Percentiles rank a stretch among this genome's conserved stretches.
Evolutionary conservation across 2,888 invertebrate species (phyloP).

Genomic region (Cantharis rustica): DNA sequence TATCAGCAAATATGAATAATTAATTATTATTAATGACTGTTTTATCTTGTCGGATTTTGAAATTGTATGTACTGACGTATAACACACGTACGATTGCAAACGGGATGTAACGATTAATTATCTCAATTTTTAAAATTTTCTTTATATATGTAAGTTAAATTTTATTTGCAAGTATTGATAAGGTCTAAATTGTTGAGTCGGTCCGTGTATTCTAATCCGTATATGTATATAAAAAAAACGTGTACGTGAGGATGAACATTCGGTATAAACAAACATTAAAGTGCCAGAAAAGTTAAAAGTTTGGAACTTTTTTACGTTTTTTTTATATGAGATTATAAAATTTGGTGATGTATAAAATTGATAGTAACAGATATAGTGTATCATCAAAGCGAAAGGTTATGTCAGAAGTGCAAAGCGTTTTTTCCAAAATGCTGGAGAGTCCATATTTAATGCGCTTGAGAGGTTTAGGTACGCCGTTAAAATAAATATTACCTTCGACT

Average conservation of each 20-base stretch:
- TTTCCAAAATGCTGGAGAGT: constrained; percentile 1
- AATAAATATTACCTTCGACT: neutral
- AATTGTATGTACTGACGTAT: neutral
- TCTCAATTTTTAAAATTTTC: neutral
- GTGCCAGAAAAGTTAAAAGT: neutral
- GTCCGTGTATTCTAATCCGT: neutral
- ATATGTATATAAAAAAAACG: neutral
- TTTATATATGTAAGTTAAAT: neutral
- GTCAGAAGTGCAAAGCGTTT: neutral
- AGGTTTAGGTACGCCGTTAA: neutral
- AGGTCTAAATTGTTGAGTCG: neutral
- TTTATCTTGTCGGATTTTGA: neutral
- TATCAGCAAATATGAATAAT: neutral
- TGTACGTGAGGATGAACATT: neutral
- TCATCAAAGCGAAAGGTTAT: neutral
- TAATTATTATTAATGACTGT: neutral
- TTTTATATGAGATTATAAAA: neutral
- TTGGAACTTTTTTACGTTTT: neutral
- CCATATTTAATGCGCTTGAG: neutral
- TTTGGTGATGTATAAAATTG: neutral
- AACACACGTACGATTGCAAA: neutral
- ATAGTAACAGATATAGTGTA: neutral
- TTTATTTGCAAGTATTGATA: neutral
- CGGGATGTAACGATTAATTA: neutral
- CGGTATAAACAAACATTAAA: neutral